Percentiles rank a stretch among this genome's conserved stretches.
phyloP scores from a whole-genome alignment of 2,797 vertebrate species.

The Cottoperca gobio region DNA sequence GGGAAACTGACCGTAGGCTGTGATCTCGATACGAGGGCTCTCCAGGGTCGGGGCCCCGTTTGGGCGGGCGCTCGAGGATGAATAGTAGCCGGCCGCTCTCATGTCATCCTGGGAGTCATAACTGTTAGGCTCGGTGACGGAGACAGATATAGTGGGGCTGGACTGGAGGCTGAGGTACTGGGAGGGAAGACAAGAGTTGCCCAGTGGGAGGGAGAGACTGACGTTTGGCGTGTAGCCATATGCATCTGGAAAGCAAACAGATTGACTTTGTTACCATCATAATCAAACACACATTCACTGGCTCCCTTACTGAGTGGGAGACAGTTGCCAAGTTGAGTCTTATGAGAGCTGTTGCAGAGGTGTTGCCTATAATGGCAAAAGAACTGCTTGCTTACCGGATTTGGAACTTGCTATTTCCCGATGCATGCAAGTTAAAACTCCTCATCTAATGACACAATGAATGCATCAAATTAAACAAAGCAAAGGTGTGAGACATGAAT shows the following conservation, averaged over 20 bases:
- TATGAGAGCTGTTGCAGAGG: conserved; percentile 46
- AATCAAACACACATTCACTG: conserved; percentile 68
- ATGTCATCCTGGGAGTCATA: conserved; percentile 87
- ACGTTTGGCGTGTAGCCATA: conserved; percentile 90
- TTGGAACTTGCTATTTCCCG: conserved; percentile 14
- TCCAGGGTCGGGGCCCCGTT: conserved; percentile 91
- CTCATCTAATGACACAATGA: conserved; percentile 27
- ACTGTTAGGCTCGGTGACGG: conserved; percentile 84
- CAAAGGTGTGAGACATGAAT: conserved; percentile 57
- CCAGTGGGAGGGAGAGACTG: conserved; percentile 88
- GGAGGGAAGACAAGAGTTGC: conserved; percentile 87
- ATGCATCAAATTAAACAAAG: conserved; percentile 45
- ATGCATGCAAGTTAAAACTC: conserved; percentile 20
- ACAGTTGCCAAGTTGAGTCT: conserved; percentile 47
- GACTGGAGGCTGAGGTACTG: conserved; percentile 93
- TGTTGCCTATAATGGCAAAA: conserved; percentile 54
- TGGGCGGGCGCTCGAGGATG: conserved; percentile 83
- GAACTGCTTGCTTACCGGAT: conserved; percentile 44
- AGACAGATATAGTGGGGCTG: conserved; percentile 87
- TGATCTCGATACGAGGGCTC: conserved; percentile 98
- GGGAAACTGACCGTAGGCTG: conserved; percentile 92
- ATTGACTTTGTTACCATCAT: conserved; percentile 57
- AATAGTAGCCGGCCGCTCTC: conserved; percentile 85
- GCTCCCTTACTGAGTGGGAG: conserved; percentile 28
- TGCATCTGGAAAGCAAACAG: conserved; percentile 87